Percentiles rank a stretch among this genome's conserved stretches.
These are phyloP conservation scores for Hippopotamus amphibius DNA, from an alignment of 2,113 vertebrate genomes.

Conservation along the genomic window DNA sequence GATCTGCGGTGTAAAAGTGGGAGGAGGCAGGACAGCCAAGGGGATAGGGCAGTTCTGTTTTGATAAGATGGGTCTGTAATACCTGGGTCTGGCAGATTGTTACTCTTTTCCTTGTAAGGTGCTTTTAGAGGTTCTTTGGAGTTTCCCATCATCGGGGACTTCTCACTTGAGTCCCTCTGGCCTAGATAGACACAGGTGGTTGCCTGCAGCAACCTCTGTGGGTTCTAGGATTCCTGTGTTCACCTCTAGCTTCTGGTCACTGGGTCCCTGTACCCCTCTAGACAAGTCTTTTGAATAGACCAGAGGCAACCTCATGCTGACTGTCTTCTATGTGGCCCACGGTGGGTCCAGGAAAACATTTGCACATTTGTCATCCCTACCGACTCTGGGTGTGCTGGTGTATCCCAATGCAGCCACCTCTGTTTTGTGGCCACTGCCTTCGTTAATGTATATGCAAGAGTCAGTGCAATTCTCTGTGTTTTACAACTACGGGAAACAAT, in stretches of 20 bases:
- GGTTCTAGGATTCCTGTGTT: not conserved
- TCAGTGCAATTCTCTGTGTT: not conserved
- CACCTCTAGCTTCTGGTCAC: not conserved
- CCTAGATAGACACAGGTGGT: not conserved
- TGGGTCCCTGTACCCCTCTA: not conserved
- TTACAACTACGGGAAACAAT: not conserved
- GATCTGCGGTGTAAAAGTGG: not conserved
- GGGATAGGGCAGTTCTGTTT: not conserved
- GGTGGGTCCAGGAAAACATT: not conserved
- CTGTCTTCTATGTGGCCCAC: not conserved
- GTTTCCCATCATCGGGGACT: not conserved
- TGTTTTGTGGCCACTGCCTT: not conserved
- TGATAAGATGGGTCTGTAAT: not conserved
- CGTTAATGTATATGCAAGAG: not conserved
- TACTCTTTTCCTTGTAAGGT: not conserved
- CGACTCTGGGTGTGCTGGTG: not conserved
- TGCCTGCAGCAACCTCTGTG: not conserved
- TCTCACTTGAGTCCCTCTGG: not conserved
- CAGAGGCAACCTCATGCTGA: not conserved
- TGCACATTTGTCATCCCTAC: not conserved
- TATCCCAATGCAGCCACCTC: not conserved
- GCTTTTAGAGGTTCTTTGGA: conserved; percentile 27
- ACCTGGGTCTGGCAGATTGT: not conserved
- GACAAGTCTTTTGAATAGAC: not conserved
- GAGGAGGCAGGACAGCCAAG: not conserved